Evolutionary conservation across 2,888 invertebrate genomes (phyloP).

Genomic region (Athrips mouffetella): DNA sequence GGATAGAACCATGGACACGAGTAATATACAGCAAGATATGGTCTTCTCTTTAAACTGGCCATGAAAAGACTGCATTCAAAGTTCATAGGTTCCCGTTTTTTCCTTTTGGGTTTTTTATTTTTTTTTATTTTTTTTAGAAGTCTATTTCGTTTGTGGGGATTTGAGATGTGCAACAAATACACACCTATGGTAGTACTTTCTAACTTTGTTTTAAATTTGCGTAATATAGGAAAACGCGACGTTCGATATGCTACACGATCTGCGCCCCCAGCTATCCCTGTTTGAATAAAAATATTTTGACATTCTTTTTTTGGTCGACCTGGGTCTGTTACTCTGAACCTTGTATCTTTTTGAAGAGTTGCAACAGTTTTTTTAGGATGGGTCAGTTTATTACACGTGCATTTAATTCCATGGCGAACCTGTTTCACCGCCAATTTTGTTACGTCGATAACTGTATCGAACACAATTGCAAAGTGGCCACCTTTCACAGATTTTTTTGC

Average conservation of each 20-base stretch:
- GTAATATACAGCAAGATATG: slow-evolving; percentile 38
- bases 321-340: not conserved
- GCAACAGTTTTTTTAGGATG: not conserved
- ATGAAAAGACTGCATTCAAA: slow-evolving; percentile 43
- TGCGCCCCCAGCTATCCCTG: not conserved
- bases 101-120: not conserved
- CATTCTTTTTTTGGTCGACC: not conserved
- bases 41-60: slow-evolving; percentile 40
- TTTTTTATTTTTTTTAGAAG: not conserved
- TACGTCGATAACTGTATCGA: not conserved
- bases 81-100: slow-evolving; percentile 23
- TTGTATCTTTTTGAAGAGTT: not conserved
- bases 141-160: not conserved
- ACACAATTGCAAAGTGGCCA: too few species aligned
- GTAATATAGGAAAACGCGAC: not conserved
- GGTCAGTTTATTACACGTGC: too few species aligned
- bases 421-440: not conserved
- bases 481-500: not conserved
- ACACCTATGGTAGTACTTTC: not conserved
- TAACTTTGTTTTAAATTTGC: not conserved
- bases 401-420: too few species aligned
- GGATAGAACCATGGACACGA: slow-evolving; percentile 50
- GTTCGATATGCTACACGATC: not conserved
- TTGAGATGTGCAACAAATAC: not conserved
- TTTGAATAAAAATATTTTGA: not conserved